Percentiles rank a stretch among this genome's conserved stretches.
These are phyloP conservation scores for Poeciliopsis infans DNA, from an alignment of 2,797 vertebrate genomes.

Conservation along the genomic window DNA sequence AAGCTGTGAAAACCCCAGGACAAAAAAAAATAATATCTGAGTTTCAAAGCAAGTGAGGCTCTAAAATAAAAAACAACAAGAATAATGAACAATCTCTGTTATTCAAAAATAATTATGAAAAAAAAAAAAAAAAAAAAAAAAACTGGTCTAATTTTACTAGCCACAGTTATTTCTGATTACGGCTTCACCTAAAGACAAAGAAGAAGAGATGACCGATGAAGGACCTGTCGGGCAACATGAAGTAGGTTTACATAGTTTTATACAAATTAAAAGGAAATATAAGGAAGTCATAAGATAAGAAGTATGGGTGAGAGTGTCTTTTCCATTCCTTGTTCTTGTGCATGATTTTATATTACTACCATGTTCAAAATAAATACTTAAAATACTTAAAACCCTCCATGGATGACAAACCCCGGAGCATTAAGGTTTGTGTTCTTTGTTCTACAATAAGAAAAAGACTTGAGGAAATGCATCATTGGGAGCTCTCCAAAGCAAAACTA, in stretches of 20 bases:
- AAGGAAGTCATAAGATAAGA: no score
- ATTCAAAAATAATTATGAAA: not conserved
- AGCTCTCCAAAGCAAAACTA: not conserved
- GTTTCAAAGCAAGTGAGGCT: not conserved
- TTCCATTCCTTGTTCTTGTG: no score
- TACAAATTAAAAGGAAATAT: no score
- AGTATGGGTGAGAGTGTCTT: no score
- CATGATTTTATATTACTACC: no score
- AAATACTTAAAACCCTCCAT: not conserved
- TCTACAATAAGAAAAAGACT: not conserved
- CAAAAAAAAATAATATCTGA: not conserved
- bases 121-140: accelerated
- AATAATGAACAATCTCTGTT: not conserved
- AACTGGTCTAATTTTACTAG: not conserved
- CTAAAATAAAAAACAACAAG: not conserved
- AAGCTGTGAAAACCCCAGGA: not conserved
- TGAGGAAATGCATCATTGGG: not conserved
- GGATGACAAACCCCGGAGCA: no score
- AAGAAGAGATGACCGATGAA: not conserved
- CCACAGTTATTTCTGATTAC: not conserved
- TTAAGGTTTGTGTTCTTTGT: not conserved
- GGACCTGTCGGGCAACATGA: not conserved
- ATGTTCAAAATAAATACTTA: no score
- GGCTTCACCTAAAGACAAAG: not conserved
- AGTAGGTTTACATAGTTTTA: not conserved